Base-by-base conservation (phyloP, 1,140 invertebrate species). In the Lasioglossum baleicum region DNA sequence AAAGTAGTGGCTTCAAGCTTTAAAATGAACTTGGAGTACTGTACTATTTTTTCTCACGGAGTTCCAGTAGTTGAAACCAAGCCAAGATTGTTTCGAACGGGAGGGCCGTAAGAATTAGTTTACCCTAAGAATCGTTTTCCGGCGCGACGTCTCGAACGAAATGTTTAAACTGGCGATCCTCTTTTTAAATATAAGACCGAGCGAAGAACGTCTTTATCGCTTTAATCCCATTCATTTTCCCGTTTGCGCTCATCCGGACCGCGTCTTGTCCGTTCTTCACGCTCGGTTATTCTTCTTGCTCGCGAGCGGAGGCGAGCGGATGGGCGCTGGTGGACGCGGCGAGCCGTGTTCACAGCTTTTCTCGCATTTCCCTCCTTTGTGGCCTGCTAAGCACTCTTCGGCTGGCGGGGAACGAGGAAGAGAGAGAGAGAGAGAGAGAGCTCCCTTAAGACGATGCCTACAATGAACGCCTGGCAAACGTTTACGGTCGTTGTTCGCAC, bases 391-490 rank as follows among this genome's bases (percentile, higher is more conserved):
- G 80, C 75, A 74, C 85, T 82, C 80, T 75, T 66, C 44, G 35
- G 35, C 35, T 2, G 35, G 35, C 35, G 31, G 61, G 53, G 69
- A 68, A 53, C 64, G 69, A 48, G 44, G 13, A 13, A 48, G 44
- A 48, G 10, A 3, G 7, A 44, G 61, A 35, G 68, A 40, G 68
- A 67, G 78, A 71, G 68, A 68, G 64, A 64, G 64, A 84, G n/a
- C 69, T 70, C 51, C 70, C 56, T 75, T 74, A 68, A 72, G 75
- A 65, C 75, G 83, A 48, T 74, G 61, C 70, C 78, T 76, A 85
- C 84, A 85, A 85, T 81, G 80, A 84, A 75, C 71, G 80, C 51
- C 64, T 53, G 80, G 84, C 69, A 82, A 86, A 85, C 83, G 84
- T 86, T 86, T 86, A 82, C 83, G 83, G 60, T 82, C 82, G 80